Conservation (phyloP, 2,888 invertebrate species). For the Villa cingulata region DNA sequence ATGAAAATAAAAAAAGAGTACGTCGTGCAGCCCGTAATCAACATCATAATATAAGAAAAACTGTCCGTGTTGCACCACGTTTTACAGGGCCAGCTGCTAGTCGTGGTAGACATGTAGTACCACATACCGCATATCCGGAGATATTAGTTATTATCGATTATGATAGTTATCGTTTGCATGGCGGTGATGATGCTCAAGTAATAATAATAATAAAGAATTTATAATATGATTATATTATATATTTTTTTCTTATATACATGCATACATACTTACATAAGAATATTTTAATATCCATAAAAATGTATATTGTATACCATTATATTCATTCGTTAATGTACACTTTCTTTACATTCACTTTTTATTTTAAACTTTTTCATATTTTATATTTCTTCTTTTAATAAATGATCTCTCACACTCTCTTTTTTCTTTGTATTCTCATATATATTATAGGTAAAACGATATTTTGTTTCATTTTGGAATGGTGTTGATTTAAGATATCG, state of each 20-base stretch:
- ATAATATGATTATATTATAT: too few species aligned
- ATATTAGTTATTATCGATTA: slow-evolving; percentile 92
- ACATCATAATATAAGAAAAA: not conserved
- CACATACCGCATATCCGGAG: slow-evolving; percentile 88
- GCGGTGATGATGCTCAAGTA: slow-evolving; percentile 48
- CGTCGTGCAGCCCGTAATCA: not conserved
- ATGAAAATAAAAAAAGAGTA: slow-evolving; percentile 31
- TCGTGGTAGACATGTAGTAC: slow-evolving; percentile 64
- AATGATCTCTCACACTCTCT: too few species aligned
- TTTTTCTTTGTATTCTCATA: not conserved
- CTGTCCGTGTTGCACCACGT: not conserved
- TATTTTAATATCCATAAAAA: too few species aligned
- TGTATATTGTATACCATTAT: too few species aligned
- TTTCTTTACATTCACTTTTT: too few species aligned
- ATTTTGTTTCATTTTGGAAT: slow-evolving; percentile 93
- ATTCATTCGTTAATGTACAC: too few species aligned
- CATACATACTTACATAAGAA: too few species aligned
- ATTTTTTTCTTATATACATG: too few species aligned
- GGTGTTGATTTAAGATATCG: slow-evolving; percentile 89
- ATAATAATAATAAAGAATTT: slow-evolving; percentile 13
- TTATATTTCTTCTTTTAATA: too few species aligned
- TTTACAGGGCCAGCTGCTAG: slow-evolving; percentile 22
- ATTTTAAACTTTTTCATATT: not conserved
- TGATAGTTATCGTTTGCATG: slow-evolving; percentile 68
- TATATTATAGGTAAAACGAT: slow-evolving; percentile 65